A percentile compares a stretch with the other conserved stretches of the same genome.
Evolutionary conservation across 2,113 vertebrate species (phyloP).

Genomic region (chimpanzee (Pan troglodytes)): DNA sequence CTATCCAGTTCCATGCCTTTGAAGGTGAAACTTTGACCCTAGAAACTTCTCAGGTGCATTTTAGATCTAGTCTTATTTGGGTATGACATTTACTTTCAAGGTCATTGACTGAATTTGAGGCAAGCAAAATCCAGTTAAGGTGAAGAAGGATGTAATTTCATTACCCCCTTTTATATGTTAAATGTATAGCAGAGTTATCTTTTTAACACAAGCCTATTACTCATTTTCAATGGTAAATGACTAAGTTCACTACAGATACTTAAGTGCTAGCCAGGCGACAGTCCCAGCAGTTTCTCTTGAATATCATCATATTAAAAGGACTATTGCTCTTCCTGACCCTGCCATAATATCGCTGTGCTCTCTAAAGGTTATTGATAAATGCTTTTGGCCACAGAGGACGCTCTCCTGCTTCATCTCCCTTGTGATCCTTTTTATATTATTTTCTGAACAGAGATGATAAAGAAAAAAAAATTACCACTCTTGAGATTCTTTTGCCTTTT

Average conservation of each 20-base stretch:
- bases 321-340: background rate
- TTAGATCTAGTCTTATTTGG: slow-evolving; percentile 24
- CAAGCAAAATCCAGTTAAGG: slow-evolving; percentile 30
- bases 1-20: background rate
- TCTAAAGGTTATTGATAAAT: background rate
- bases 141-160: slow-evolving; percentile 45
- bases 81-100: slow-evolving; percentile 31
- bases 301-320: background rate
- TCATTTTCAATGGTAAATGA: background rate
- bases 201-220: background rate
- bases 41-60: background rate
- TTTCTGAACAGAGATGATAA: background rate
- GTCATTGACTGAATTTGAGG: slow-evolving; percentile 6
- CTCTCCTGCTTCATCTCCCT: background rate
- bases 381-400: background rate
- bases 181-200: background rate
- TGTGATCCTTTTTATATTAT: background rate
- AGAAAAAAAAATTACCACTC: background rate
- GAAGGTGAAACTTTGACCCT: background rate
- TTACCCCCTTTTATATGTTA: background rate
- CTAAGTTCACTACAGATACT: background rate
- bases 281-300: background rate
- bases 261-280: background rate
- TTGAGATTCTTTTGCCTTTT: background rate
- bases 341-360: background rate